phyloP scores from a whole-genome alignment of 2,888 invertebrate genomes.

The Xestoiulus laeticollis region DNA sequence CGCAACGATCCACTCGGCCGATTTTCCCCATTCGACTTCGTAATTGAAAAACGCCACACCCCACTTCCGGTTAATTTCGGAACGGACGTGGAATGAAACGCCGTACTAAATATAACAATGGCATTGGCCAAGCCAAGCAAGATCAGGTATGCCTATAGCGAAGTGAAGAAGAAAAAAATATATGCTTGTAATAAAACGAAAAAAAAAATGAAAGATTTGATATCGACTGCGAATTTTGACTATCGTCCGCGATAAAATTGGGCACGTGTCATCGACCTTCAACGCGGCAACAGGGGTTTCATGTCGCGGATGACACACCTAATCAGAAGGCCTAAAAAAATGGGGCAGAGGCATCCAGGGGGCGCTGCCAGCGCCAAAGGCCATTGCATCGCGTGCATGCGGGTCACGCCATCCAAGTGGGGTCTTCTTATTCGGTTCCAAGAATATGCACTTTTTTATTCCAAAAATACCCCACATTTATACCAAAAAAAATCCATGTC shows the following conservation, averaged over 20 bases:
- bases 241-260: neutral
- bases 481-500: no score
- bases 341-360: neutral
- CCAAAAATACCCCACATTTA: no score
- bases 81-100: neutral
- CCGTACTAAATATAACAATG: neutral
- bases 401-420: no score
- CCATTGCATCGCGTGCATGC: neutral
- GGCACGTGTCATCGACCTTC: neutral
- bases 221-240: neutral
- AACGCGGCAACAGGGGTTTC: neutral
- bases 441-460: no score
- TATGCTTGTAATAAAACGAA: neutral
- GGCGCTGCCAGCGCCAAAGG: neutral
- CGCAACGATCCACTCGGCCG: neutral
- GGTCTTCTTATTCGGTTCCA: no score
- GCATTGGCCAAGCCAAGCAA: neutral
- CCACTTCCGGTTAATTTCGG: neutral
- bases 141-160: neutral
- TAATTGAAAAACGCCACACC: neutral
- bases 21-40: neutral
- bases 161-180: neutral
- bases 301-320: neutral
- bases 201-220: neutral
- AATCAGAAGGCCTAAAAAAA: neutral